Conservation (phyloP, 2,113 vertebrate species). For the Antechinus flavipes region DNA sequence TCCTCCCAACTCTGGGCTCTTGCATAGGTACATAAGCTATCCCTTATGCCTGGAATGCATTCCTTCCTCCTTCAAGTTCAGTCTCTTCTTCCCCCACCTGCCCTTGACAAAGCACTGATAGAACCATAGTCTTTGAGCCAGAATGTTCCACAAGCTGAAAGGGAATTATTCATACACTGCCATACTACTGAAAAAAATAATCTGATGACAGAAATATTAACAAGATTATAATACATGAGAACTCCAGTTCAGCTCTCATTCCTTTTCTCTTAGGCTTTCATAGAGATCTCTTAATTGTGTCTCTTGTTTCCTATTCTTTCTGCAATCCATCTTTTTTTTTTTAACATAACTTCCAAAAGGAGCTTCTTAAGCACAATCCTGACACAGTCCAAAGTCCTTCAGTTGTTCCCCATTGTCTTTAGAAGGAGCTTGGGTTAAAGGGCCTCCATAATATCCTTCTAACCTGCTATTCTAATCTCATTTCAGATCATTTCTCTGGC, state of each 20-base stretch:
- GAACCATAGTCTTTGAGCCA: neutral
- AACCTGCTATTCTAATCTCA: neutral
- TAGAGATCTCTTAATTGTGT: neutral
- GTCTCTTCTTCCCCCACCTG: neutral
- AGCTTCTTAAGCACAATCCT: neutral
- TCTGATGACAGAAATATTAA: neutral
- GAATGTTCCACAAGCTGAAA: neutral
- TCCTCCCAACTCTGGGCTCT: neutral
- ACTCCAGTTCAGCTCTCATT: neutral
- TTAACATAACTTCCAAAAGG: neutral
- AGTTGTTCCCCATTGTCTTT: neutral
- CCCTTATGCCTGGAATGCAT: neutral
- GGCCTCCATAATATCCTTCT: neutral
- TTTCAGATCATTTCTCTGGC: neutral
- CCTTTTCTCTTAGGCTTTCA: neutral
- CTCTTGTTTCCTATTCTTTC: neutral
- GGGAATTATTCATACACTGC: neutral
- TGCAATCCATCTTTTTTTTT: neutral
- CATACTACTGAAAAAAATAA: neutral
- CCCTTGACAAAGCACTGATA: neutral
- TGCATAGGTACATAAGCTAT: neutral
- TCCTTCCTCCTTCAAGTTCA: neutral
- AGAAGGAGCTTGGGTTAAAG: neutral
- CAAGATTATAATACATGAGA: neutral
- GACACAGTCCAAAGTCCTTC: neutral